Evolutionary conservation across 2,113 vertebrate genomes (phyloP), one percentile per base, ranked within the genome.

Genomic region (Ahaetulla prasina): DNA sequence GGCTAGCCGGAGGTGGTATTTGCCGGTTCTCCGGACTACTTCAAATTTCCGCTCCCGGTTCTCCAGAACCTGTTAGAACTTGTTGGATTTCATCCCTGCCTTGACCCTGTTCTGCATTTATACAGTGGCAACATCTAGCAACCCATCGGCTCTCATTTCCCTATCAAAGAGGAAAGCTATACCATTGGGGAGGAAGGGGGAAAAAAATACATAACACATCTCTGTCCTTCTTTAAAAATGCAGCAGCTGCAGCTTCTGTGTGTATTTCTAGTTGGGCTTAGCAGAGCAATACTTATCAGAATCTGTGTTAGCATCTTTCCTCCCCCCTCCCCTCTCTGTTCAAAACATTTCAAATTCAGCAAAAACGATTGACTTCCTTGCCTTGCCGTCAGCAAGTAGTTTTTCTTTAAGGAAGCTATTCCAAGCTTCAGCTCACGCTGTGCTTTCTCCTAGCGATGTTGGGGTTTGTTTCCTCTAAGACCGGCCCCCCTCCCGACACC

Each of bases 301-400:
- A 89, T 39, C 87, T 68, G 45, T 86, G 74, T 86, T 91, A 89
- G 87, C 92, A 85, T 88, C 85, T n/a, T 43, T 14, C 1, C 18
- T 8, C 8, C 55, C 55, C 8, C 55, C 27, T 25, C 68, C 1
- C 4, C 55, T 50, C 45, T n/a, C n/a, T 49, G 4, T 35, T 93
- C 12, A 3, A 63, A 91, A 92, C 87, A 90, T 92, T 85, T 91
- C 85, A 74, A 88, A 91, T n/a, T 92, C 93, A 43, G 63, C 53
- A 92, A 87, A 27, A 92, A 60, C 22, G 0, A 55, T 49, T 20
- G 60, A 60, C 52, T 91, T 45, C 80, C 80, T 55, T 3, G 16
- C 18, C 68, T 5, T 4, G 47, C 74, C 3, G 47, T 8, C 8
- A 6, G 23, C 20, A 16, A 92, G 85, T 3, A 85, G 25, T 3